These are phyloP conservation scores for Tortricodes alternella DNA, from an alignment of 2,888 invertebrate species.

Conservation along the genomic window DNA sequence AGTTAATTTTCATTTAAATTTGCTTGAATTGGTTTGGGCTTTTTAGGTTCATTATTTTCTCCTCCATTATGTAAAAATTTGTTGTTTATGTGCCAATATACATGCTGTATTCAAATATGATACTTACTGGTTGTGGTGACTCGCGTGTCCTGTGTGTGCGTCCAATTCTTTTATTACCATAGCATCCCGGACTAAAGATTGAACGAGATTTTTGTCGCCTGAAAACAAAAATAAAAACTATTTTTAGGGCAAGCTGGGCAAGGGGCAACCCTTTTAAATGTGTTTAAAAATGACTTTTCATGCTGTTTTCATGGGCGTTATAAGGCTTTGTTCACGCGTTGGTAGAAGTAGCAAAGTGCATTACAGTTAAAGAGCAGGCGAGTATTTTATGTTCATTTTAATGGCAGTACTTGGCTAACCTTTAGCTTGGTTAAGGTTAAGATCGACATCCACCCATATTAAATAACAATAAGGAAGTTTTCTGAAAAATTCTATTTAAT, in stretches of 20 bases:
- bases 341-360: too few species aligned
- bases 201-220: conserved; percentile 96
- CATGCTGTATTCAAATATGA: conserved; percentile 52
- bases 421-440: too few species aligned
- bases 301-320: too few species aligned
- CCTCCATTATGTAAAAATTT: conserved; percentile 7
- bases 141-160: conserved; percentile 85
- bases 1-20: conserved; percentile 6
- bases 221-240: conserved; percentile 47
- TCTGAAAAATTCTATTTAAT: too few species aligned
- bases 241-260: background rate
- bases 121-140: conserved; percentile 92
- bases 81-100: conserved; percentile 36
- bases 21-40: background rate
- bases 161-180: conserved; percentile 94
- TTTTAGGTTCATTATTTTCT: conserved; percentile 3
- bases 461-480: too few species aligned
- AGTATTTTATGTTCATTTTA: too few species aligned
- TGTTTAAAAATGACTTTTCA: too few species aligned
- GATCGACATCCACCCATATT: too few species aligned
- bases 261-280: too few species aligned
- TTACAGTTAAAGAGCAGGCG: too few species aligned
- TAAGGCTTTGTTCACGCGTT: too few species aligned
- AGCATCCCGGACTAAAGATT: conserved; percentile 94
- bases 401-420: too few species aligned